Conservation (phyloP, 2,113 vertebrate species). For the Apodemus sylvaticus region DNA sequence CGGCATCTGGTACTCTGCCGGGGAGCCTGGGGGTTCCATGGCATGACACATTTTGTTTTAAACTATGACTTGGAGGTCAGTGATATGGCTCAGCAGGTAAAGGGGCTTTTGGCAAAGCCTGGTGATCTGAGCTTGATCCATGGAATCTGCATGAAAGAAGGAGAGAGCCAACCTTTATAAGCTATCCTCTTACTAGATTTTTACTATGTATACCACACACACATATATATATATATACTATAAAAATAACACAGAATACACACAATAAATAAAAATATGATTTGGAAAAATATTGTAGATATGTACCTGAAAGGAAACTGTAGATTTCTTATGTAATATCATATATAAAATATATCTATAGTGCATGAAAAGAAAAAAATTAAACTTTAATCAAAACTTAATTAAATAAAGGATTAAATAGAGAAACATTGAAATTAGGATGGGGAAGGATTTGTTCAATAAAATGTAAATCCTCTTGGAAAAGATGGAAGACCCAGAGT, state of each 20-base stretch:
- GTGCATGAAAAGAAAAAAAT: neutral
- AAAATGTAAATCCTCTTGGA: neutral
- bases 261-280: neutral
- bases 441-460: slow-evolving; percentile 16
- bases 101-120: neutral
- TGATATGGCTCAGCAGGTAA: neutral
- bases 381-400: neutral
- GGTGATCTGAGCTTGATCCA: neutral
- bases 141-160: neutral
- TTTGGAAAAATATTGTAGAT: neutral
- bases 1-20: neutral
- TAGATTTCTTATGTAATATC: neutral
- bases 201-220: neutral
- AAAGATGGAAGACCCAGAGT: slow-evolving; percentile 18
- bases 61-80: neutral
- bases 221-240: neutral
- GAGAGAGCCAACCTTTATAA: neutral
- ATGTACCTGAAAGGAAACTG: neutral
- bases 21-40: neutral
- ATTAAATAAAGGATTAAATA: slow-evolving; percentile 1
- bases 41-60: neutral
- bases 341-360: slow-evolving; percentile 23
- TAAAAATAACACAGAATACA: neutral
- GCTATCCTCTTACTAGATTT: neutral
- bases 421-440: slow-evolving; percentile 37